Conservation (phyloP, 2,888 invertebrate genomes). For the Reticulitermes lucifugus region DNA sequence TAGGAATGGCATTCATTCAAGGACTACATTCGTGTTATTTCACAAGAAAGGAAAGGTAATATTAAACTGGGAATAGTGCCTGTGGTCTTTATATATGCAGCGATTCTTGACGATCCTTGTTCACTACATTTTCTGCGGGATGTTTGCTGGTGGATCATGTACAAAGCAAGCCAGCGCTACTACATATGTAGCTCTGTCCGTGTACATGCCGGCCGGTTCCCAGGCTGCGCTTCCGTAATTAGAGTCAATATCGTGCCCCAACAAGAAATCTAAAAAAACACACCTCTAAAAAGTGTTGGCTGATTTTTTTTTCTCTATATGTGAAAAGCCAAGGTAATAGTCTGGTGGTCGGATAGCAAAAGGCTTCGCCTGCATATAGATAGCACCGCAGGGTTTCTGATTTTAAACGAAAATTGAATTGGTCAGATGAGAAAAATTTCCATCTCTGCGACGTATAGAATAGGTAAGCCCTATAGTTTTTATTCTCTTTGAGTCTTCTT, state of each 20-base stretch:
- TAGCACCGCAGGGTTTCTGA: conserved; percentile 33
- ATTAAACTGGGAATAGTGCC: not conserved
- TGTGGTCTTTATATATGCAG: not conserved
- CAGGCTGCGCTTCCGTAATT: conserved; percentile 19
- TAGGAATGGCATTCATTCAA: not conserved
- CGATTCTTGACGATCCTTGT: conserved; percentile 1
- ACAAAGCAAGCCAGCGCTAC: not conserved
- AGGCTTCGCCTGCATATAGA: conserved; percentile 25
- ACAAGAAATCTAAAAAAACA: conserved; percentile 32
- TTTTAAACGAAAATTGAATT: conserved; percentile 37
- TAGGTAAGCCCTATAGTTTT: conserved; percentile 20
- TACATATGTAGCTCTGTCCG: conserved; percentile 20
- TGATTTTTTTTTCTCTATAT: conserved; percentile 21
- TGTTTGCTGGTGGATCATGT: conserved; percentile 8
- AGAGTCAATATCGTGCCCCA: conserved; percentile 31
- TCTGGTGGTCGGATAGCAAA: conserved; percentile 19
- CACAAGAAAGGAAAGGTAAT: not conserved
- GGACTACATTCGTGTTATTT: not conserved
- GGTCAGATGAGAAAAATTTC: conserved; percentile 37
- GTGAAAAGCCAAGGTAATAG: conserved; percentile 36
- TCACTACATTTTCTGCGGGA: conserved; percentile 14
- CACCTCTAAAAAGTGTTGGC: conserved; percentile 31
- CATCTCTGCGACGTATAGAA: conserved; percentile 32
- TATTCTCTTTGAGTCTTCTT: conserved; percentile 32
- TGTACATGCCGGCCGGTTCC: not conserved